Evolutionary conservation across 2,113 vertebrate genomes (phyloP).

Genomic region (Gadus chalcogrammus): DNA sequence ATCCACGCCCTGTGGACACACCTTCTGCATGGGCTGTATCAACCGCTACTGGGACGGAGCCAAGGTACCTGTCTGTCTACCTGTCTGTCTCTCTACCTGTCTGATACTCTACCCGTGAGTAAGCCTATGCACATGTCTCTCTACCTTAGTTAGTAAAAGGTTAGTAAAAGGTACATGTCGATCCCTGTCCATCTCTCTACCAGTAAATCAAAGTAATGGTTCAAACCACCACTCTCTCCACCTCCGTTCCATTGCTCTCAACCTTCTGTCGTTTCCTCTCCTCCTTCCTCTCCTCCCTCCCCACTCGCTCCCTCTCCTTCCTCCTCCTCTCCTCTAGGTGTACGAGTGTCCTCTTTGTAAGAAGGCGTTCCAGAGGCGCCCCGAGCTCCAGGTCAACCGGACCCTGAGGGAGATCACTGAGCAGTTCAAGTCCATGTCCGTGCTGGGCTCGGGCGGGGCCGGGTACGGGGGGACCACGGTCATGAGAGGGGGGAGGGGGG

Average conservation of each 20-base stretch:
- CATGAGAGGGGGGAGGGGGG: not conserved
- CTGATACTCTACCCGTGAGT: not conserved
- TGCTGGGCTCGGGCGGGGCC: conserved; percentile 15
- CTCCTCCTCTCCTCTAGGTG: conserved; percentile 13
- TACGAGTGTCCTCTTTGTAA: conserved; percentile 74
- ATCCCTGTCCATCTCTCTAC: not conserved
- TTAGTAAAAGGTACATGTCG: no score
- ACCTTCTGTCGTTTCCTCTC: not conserved
- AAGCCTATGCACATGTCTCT: not conserved
- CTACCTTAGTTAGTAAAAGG: not conserved
- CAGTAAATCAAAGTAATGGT: not conserved
- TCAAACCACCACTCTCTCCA: not conserved
- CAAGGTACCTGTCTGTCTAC: conserved; percentile 30
- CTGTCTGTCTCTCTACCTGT: not conserved
- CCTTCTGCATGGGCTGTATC: conserved; percentile 69
- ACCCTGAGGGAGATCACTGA: conserved; percentile 72
- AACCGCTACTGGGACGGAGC: conserved; percentile 55
- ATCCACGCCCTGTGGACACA: conserved; percentile 68
- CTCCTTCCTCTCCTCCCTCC: not conserved
- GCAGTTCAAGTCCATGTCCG: conserved; percentile 61
- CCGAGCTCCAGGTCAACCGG: conserved; percentile 70
- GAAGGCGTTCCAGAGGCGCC: conserved; percentile 62
- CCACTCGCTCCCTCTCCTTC: not conserved
- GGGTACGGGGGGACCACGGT: not conserved
- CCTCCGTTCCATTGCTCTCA: no score